Evolutionary conservation across 1,140 invertebrate species (phyloP).

Genomic region (Dendrolimus kikuchii): DNA sequence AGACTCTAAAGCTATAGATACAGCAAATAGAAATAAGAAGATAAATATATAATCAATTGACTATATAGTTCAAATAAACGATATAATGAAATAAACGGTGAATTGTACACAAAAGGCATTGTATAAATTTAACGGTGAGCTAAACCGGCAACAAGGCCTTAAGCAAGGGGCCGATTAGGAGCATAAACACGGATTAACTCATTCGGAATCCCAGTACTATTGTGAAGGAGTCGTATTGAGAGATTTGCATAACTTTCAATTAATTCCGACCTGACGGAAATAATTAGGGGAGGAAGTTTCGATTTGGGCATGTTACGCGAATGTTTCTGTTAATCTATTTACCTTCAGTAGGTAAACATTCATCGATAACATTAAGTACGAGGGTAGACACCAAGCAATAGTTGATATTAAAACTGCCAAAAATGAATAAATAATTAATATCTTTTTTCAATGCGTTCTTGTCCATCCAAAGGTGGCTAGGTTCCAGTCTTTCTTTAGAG

Average conservation of each 20-base stretch:
- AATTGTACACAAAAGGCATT: conserved; percentile 56
- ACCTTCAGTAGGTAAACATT: not conserved
- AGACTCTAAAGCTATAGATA: too few relatives aligned
- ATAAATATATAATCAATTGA: too few relatives aligned
- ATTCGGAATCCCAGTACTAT: conserved; percentile 68
- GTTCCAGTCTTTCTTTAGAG: too few relatives aligned
- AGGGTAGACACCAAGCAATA: too few relatives aligned
- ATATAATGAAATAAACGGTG: conserved; percentile 35
- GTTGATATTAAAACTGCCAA: too few relatives aligned
- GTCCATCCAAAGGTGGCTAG: too few relatives aligned
- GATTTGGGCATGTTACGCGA: conserved; percentile 19
- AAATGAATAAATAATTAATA: too few relatives aligned
- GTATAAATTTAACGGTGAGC: conserved; percentile 60
- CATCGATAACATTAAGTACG: too few relatives aligned
- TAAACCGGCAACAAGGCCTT: conserved; percentile 59
- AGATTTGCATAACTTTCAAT: conserved; percentile 72
- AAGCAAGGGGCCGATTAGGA: conserved; percentile 65
- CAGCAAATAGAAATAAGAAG: too few relatives aligned
- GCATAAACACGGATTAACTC: conserved; percentile 71
- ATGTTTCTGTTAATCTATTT: not conserved
- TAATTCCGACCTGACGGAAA: conserved; percentile 64
- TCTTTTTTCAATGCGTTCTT: too few relatives aligned
- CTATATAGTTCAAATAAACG: conserved; percentile 25
- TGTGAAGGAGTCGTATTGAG: conserved; percentile 67
- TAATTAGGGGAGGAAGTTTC: conserved; percentile 50